Base-by-base conservation (phyloP, 2,113 vertebrate genomes). In the Amphilophus citrinellus region DNA sequence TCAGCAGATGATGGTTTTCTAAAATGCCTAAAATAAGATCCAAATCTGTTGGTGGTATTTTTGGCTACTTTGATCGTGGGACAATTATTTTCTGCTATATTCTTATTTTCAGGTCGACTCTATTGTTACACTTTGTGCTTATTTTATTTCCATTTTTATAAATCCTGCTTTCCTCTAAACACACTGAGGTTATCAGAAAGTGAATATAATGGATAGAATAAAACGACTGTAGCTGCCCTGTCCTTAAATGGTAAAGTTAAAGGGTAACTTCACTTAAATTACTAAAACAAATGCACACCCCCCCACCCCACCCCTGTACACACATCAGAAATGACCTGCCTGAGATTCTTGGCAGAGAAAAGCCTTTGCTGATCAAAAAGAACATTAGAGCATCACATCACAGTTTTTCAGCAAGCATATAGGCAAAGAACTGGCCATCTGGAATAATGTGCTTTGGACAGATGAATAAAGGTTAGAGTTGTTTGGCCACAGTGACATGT, bases 401-500 rank as follows among this genome's bases (percentile, higher is more conserved):
- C 66, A 53, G 44, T 53, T 53, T 71, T 73, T 53, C 44, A 53
- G 44, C 24, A 73, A 73, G 50, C 44, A 32, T 73, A 32, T 42
- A 53, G 44, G 44, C 65, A 68, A 50, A 18, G 42, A 27, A 50
- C 42, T 68, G 65, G 65, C 66, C 66, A 73, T 73, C 44, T 73
- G 66, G 66, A 73, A 73, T 10, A 53, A 53, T 73, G 44, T 73
- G 66, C 24, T 73, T 27, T 73, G 44, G 66, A 73, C 17, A 73
- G 44, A 73, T 50, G 44, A 73, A 73, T 73, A 53, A 53, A 73
- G 47, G 66, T 73, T 73, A 73, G 24, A 73, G 66, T 53, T 73
- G 66, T 53, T 32, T 53, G 47, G 44, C 44, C 0, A 53, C 27
- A 53, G 47, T n/a, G 44, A 73, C 44, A 53, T 53, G 66, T 8